Evolutionary conservation across 2,888 invertebrate species (phyloP).

Genomic region (Meteorus cinctellus): DNA sequence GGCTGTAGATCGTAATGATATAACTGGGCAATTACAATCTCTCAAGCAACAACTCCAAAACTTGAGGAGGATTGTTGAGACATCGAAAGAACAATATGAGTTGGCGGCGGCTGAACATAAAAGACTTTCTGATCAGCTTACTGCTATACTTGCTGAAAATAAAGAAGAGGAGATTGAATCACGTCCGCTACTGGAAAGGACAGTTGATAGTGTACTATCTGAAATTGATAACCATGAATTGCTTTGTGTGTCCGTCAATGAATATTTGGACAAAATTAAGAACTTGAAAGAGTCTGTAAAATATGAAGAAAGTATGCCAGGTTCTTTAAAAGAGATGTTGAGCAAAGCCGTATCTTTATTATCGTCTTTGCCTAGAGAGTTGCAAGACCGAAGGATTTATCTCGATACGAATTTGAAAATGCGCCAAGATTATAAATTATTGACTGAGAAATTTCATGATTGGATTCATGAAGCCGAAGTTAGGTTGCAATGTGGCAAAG

Average conservation of each 20-base stretch:
- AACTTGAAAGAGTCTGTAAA: conserved; percentile 82
- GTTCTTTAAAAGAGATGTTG: conserved; percentile 86
- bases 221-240: conserved; percentile 86
- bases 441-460: conserved; percentile 85
- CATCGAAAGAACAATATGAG: conserved; percentile 90
- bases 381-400: conserved; percentile 87
- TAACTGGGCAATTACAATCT: conserved; percentile 90
- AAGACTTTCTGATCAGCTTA: conserved; percentile 88
- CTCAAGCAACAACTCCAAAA: conserved; percentile 88
- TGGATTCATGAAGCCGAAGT: conserved; percentile 91
- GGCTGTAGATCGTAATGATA: conserved; percentile 88
- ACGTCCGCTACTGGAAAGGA: conserved; percentile 85
- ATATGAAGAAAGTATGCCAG: conserved; percentile 86
- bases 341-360: conserved; percentile 88
- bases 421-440: conserved; percentile 84
- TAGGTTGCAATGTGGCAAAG: conserved; percentile 84
- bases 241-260: conserved; percentile 81
- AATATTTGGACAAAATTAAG: conserved; percentile 81
- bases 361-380: conserved; percentile 85
- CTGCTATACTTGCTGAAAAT: conserved; percentile 86
- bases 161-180: conserved; percentile 89
- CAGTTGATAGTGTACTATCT: conserved; percentile 85
- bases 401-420: conserved; percentile 84
- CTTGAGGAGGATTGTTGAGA: conserved; percentile 87
- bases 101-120: conserved; percentile 90